These are phyloP conservation scores for Phortica okadai DNA, from an alignment of 2,888 invertebrate species.

Conservation along the genomic window DNA sequence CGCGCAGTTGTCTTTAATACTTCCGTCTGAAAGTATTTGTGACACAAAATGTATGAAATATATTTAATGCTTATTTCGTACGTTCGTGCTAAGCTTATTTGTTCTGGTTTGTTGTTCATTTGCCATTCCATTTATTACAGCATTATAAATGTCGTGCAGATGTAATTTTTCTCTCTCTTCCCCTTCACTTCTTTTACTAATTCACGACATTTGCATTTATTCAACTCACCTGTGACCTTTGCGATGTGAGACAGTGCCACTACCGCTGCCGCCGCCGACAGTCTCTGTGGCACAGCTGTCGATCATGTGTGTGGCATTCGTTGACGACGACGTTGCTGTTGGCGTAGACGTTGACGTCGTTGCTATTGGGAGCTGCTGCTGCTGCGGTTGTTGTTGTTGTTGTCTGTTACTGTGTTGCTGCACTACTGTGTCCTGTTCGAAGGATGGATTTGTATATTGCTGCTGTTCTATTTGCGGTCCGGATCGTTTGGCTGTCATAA, in stretches of 20 bases:
- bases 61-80: neutral
- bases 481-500: constrained; percentile 62
- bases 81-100: neutral
- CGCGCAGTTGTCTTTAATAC: neutral
- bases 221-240: constrained; percentile 81
- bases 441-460: constrained; percentile 71
- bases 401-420: constrained; percentile 26
- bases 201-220: constrained; percentile 5
- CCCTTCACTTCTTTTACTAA: constrained; percentile 1
- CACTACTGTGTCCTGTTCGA: constrained; percentile 62
- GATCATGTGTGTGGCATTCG: constrained; percentile 48
- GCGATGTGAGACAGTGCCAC: constrained; percentile 77
- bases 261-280: constrained; percentile 55
- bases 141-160: neutral
- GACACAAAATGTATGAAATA: neutral
- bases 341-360: constrained; percentile 31
- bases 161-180: neutral
- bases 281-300: constrained; percentile 60
- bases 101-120: neutral
- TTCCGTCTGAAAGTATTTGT: neutral
- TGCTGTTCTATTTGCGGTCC: constrained; percentile 54
- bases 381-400: constrained; percentile 18
- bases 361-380: constrained; percentile 13
- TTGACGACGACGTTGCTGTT: constrained; percentile 39
- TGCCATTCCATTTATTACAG: neutral